Percentiles rank a stretch among this genome's conserved stretches.
Conservation (phyloP, 2,888 invertebrate genomes). For the Troilus luridus region DNA sequence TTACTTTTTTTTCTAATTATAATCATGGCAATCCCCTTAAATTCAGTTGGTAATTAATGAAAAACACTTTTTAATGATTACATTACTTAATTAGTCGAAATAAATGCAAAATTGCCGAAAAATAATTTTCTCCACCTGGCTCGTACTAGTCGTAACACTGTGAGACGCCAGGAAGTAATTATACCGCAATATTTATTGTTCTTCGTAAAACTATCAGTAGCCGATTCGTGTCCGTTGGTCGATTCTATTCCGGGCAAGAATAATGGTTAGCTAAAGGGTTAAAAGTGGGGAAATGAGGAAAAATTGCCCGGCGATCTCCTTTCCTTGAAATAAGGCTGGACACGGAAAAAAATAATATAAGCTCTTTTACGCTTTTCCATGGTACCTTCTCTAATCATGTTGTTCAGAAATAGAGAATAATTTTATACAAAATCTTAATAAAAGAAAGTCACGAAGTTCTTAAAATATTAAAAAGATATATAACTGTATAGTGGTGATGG, state of each 20-base stretch:
- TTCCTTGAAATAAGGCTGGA: not conserved
- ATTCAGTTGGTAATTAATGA: too few relatives aligned
- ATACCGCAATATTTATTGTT: not conserved
- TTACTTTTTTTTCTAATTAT: too few relatives aligned
- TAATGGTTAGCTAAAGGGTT: not conserved
- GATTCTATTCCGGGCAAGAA: not conserved
- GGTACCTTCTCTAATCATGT: not conserved
- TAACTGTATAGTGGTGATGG: too few relatives aligned
- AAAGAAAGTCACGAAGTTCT: too few relatives aligned
- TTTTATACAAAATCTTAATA: too few relatives aligned
- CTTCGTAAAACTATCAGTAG: not conserved
- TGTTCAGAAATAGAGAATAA: not conserved
- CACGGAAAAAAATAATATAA: constrained; percentile 13
- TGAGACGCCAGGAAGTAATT: not conserved
- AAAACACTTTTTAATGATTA: too few relatives aligned
- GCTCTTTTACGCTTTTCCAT: not conserved
- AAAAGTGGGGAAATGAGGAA: not conserved
- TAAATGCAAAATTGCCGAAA: too few relatives aligned
- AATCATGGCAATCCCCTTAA: too few relatives aligned
- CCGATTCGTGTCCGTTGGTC: not conserved
- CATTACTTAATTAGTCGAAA: too few relatives aligned
- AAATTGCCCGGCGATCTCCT: not conserved
- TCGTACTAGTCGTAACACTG: too few relatives aligned
- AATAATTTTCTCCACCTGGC: too few relatives aligned
- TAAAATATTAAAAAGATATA: too few relatives aligned